Base-by-base conservation (phyloP, 2,113 vertebrate genomes). In the Pampusana beccarii region DNA sequence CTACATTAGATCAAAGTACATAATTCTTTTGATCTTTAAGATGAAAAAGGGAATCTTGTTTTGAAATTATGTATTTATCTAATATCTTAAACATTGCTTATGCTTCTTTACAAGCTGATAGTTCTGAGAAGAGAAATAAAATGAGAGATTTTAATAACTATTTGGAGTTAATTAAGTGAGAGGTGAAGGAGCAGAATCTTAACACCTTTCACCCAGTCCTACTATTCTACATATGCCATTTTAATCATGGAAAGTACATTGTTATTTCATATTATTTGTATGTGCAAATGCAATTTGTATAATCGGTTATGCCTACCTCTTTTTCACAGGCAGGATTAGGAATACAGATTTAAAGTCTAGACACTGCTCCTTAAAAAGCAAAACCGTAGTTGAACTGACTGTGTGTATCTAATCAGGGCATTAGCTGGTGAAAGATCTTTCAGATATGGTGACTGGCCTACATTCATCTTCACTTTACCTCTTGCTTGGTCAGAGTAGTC, bases 1-100 rank as follows among this genome's bases (percentile, higher is more conserved):
- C 38, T 61, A 44, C 71, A 23, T 80, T 87, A 3, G 8, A 80
- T 93, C 66, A 90, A 93, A 93, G 94, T 79, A 13, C 0, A 0
- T 69, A 3, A 44, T 85, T 92, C 53, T 88, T 94, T 94, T 90
- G 29, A 95, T 95, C 53, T 67, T 67, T 25, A 38, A 56, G 74
- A 75, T 85, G 25, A 82, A 79, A 82, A 82, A 14, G 6, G 5
- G 4, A 17, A 1, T 51, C 11, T 54, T 81, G 25, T 86, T 89
- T 91, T 54, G n/a, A 72, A 53, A 4, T 2, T 50, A 9, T 14
- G 1, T 85, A 28, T 81, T 93, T 94, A 26, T 57, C 38, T 70
- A 33, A 5, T 75, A 56, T 29, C n/a, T 67, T 72, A 82, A 85
- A 85, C 16, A 24, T 82, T 69, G 48, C 4, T 72, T 85, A 69